Conservation (phyloP, 1,140 invertebrate species). For the Halyomorpha halys region DNA sequence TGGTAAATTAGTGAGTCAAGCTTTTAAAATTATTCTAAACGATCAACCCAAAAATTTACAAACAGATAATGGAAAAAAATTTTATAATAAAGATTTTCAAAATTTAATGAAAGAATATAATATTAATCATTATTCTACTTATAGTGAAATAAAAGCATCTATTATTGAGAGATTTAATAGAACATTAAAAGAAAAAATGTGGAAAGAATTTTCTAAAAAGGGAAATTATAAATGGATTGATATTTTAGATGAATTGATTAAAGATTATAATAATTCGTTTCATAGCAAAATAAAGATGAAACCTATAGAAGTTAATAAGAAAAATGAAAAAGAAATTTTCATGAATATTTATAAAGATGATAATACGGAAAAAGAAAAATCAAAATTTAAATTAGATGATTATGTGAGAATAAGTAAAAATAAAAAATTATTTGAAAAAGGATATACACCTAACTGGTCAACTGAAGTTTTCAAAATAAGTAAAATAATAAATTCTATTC, state of each 20-base stretch:
- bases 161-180: constrained; percentile 40
- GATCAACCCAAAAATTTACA: constrained; percentile 38
- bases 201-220: constrained; percentile 33
- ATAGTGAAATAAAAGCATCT: constrained; percentile 37
- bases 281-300: neutral
- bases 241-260: neutral
- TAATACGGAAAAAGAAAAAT: neutral
- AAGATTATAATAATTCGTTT: neutral
- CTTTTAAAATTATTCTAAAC: too few relatives aligned
- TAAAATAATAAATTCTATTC: constrained; percentile 19
- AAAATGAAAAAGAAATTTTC: neutral
- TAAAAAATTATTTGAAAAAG: constrained; percentile 24
- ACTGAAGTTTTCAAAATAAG: constrained; percentile 24
- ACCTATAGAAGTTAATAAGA: neutral
- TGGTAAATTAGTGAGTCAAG: too few relatives aligned
- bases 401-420: constrained; percentile 23
- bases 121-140: constrained; percentile 39
- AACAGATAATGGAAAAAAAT: constrained; percentile 37
- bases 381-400: constrained; percentile 19
- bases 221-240: constrained; percentile 29
- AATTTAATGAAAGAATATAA: constrained; percentile 33
- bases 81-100: constrained; percentile 32
- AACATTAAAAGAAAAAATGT: constrained; percentile 40
- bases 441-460: constrained; percentile 23
- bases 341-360: neutral